phyloP scores from a whole-genome alignment of 2,797 vertebrate genomes.

The Oceanodroma leucorhoa region DNA sequence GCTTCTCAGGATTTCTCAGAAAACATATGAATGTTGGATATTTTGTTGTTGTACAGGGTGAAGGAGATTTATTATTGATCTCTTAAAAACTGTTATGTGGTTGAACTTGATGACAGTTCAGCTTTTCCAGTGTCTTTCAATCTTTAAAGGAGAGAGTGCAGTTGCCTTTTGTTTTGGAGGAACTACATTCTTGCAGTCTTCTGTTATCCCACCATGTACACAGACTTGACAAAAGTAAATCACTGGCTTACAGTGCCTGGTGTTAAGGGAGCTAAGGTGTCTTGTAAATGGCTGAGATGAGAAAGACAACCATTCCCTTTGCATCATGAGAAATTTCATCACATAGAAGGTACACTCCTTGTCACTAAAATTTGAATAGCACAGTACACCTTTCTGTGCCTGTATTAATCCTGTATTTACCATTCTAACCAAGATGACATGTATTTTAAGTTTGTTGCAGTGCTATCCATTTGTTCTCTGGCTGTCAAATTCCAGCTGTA shows the following conservation, averaged over 20 bases:
- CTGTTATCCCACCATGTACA: neutral
- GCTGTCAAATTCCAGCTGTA: neutral
- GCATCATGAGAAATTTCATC: neutral
- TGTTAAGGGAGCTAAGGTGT: neutral
- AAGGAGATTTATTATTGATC: neutral
- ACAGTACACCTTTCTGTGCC: neutral
- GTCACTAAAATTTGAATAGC: neutral
- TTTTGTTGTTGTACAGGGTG: neutral
- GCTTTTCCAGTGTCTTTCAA: neutral
- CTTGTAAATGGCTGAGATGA: neutral
- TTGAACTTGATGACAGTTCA: neutral
- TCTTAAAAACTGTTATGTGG: neutral
- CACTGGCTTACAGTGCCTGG: neutral
- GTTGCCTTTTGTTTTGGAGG: neutral
- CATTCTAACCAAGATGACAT: neutral
- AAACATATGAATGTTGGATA: neutral
- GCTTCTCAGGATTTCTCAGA: neutral
- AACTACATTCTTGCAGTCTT: neutral
- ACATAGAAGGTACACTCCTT: neutral
- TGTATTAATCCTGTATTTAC: neutral
- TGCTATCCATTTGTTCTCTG: neutral
- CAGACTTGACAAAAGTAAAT: neutral
- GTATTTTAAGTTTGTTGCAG: neutral
- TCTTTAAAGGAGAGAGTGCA: neutral
- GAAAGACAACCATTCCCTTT: neutral